These are phyloP conservation scores for Formica exsecta DNA, from an alignment of 1,140 invertebrate species.

Conservation along the genomic window DNA sequence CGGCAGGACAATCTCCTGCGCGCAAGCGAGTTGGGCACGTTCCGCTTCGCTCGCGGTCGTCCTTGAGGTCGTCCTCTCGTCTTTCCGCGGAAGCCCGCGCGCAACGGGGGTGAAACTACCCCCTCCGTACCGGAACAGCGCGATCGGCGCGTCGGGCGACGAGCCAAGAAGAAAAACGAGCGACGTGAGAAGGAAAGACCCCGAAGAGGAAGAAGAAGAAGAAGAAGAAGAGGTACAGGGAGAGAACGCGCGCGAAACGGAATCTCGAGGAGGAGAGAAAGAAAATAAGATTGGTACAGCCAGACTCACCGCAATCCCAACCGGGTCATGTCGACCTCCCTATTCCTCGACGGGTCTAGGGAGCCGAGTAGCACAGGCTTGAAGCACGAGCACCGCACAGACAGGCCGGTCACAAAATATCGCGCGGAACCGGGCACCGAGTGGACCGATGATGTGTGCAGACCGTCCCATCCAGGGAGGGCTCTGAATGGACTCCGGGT, in stretches of 20 bases:
- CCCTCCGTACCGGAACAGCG: constrained; percentile 44
- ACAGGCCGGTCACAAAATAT: constrained; percentile 79
- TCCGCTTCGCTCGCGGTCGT: constrained; percentile 18
- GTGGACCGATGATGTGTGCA: constrained; percentile 76
- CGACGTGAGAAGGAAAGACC: not conserved
- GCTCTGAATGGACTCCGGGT: constrained; percentile 82
- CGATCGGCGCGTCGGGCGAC: constrained; percentile 18
- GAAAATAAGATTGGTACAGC: constrained; percentile 49
- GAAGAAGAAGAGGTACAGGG: not conserved
- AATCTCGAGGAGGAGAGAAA: constrained; percentile 13
- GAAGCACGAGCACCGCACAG: constrained; percentile 83
- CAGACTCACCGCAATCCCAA: constrained; percentile 83
- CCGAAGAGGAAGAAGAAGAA: constrained; percentile 1
- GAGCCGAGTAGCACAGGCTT: constrained; percentile 71
- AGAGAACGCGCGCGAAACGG: constrained; percentile 30
- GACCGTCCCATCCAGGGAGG: constrained; percentile 85
- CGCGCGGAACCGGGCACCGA: constrained; percentile 77
- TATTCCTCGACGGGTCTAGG: constrained; percentile 80
- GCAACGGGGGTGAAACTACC: constrained; percentile 64
- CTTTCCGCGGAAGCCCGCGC: constrained; percentile 37
- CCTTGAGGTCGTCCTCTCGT: constrained; percentile 58
- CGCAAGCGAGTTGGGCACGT: constrained; percentile 15
- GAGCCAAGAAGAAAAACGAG: constrained; percentile 28
- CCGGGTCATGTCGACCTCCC: constrained; percentile 84
- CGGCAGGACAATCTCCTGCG: constrained; percentile 54